Evolutionary conservation across 2,888 invertebrate genomes (phyloP).

Genomic region (Heliconius cydno): DNA sequence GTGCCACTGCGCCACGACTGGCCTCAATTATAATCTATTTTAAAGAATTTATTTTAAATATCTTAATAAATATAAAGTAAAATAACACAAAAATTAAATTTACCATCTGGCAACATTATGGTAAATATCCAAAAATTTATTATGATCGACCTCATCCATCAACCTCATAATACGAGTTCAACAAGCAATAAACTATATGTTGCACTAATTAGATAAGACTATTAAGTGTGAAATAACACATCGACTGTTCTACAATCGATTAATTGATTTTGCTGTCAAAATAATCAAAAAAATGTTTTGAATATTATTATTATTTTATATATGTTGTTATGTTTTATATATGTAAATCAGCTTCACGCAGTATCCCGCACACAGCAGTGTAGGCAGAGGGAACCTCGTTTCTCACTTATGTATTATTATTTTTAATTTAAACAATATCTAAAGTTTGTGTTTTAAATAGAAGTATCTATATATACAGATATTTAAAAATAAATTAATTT

Average conservation of each 20-base stretch:
- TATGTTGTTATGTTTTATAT: too few species aligned
- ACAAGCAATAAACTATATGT: conserved; percentile 6
- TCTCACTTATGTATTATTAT: too few species aligned
- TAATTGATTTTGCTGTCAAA: conserved; percentile 25
- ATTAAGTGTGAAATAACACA: conserved; percentile 15
- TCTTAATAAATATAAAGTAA: background rate
- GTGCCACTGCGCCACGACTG: too few species aligned
- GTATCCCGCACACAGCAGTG: too few species aligned
- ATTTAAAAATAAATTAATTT: too few species aligned
- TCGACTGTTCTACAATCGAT: conserved; percentile 2
- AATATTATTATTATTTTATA: too few species aligned
- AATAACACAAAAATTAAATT: background rate
- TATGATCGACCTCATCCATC: conserved; percentile 41
- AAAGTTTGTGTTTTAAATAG: too few species aligned
- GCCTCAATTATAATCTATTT: background rate
- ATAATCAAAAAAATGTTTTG: background rate
- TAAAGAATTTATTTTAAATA: background rate
- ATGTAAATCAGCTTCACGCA: too few species aligned
- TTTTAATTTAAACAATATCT: too few species aligned
- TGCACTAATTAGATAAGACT: conserved; percentile 18
- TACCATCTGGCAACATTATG: conserved; percentile 6
- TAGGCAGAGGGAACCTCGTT: too few species aligned
- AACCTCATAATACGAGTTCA: conserved; percentile 23
- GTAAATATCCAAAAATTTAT: conserved; percentile 11
- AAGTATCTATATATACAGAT: too few species aligned